Evolutionary conservation across 2,888 invertebrate genomes (phyloP), one percentile per base, ranked within the genome.

Genomic region (Pseudolycoriella hygida): DNA sequence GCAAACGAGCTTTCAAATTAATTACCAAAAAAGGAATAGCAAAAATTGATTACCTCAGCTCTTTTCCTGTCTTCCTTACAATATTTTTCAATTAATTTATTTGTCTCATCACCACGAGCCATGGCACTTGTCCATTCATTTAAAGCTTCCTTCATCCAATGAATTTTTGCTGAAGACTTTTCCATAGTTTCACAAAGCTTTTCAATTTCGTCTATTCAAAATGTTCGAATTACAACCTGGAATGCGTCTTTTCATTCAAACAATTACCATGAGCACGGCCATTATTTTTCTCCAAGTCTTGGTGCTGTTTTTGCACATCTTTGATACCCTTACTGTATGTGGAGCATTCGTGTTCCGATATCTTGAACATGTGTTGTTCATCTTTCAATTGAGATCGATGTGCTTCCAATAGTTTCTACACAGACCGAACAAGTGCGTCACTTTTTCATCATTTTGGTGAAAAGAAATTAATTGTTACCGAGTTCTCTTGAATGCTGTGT

Each of bases 51-150:
- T 49, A 62, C 75, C 60, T 77, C 74, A 40, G 77, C 78, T 52
- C 70, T 74, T 43, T 74, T 72, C 17, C 75, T 65, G 58, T 87
- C 86, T 51, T 79, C 75, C 55, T 76, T 73, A 46, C 79, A 77
- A 52, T 79, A 82, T 55, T 75, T 75, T 53, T 77, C 75, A 39
- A 86, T 73, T n/a, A 83, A 62, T 20, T 72, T 68, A 51, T 78
- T 81, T 47, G 81, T 78, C 42, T 77, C 75, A 38, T 80, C 74
- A 32, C 74, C 74, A 47, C 76, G 71, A 51, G 74, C 73, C 47
- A 86, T 68, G 1, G 77, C 74, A 39, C 80, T 77, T 19, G 79
- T 74, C 80, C 81, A 84, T 43, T 79, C 77, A 40, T 72, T 66
- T 44, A 85, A 57, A 1, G 77, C 77, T 2, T 55, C 52, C 50